A percentile compares a stretch with the other conserved stretches of the same genome.
Evolutionary conservation across 1,140 invertebrate genomes (phyloP).

Genomic region (Scaptomyza hsui): DNA sequence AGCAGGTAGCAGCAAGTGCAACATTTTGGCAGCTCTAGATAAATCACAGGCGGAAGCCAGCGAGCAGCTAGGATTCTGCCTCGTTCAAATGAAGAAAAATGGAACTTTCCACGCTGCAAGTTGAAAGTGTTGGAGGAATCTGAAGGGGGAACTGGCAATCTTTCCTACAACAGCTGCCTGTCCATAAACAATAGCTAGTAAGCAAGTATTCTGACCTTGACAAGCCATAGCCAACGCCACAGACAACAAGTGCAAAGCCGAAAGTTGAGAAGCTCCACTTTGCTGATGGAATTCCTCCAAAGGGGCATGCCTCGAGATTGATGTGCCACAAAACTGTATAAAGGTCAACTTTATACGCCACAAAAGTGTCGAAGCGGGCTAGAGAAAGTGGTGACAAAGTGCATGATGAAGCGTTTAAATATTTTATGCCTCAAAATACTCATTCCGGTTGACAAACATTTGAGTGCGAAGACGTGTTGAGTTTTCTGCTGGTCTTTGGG

Average conservation of each 20-base stretch:
- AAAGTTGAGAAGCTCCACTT: conserved; percentile 46
- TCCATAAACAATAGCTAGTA: conserved; percentile 44
- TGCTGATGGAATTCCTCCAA: conserved; percentile 61
- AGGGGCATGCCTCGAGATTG: conserved; percentile 51
- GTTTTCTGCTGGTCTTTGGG: conserved; percentile 6
- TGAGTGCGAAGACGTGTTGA: conserved; percentile 75
- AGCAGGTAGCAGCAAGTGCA: conserved; percentile 32
- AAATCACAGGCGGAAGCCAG: conserved; percentile 65
- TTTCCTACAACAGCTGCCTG: conserved; percentile 42
- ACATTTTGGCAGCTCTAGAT: conserved; percentile 55
- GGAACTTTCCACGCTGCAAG: conserved; percentile 39
- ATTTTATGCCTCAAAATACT: conserved; percentile 62
- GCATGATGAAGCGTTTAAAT: conserved; percentile 73
- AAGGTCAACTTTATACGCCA: conserved; percentile 72
- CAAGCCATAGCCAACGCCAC: conserved; percentile 21
- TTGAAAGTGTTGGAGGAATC: conserved; percentile 26
- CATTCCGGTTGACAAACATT: conserved; percentile 61
- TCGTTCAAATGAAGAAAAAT: conserved; percentile 74
- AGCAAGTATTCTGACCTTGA: conserved; percentile 37
- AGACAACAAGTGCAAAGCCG: conserved; percentile 13
- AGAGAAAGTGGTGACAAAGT: conserved; percentile 70
- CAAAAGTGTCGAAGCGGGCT: conserved; percentile 27
- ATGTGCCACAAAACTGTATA: conserved; percentile 54
- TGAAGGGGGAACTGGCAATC: conserved; percentile 8
- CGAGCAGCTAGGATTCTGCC: conserved; percentile 50